These are phyloP conservation scores for Spea multiplicata DNA, from an alignment of 2,113 vertebrate species.

Conservation along the genomic window DNA sequence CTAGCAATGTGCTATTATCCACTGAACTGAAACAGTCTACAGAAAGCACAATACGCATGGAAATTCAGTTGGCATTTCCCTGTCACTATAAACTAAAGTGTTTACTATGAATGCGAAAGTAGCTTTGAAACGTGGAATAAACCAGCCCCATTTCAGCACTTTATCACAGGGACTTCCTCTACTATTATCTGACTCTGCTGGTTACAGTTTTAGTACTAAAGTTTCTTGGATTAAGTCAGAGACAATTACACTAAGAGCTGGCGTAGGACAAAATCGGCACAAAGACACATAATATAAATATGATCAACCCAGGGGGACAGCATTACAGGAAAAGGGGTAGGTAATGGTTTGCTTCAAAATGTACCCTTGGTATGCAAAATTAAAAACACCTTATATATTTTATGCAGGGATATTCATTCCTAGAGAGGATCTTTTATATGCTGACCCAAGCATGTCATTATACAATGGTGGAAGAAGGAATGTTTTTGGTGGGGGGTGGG, in stretches of 20 bases:
- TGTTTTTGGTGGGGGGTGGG: conserved; percentile 24
- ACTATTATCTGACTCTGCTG: too few relatives aligned
- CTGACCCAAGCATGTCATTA: conserved; percentile 13
- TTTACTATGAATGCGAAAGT: too few relatives aligned
- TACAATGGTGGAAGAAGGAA: conserved; percentile 30
- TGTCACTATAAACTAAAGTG: too few relatives aligned
- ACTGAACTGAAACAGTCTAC: too few relatives aligned
- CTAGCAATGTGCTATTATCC: too few relatives aligned
- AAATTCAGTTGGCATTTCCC: too few relatives aligned
- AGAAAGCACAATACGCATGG: too few relatives aligned
- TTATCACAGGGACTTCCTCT: too few relatives aligned
- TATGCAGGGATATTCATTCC: neutral
- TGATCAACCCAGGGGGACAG: neutral
- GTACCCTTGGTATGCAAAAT: neutral
- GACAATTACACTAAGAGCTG: neutral
- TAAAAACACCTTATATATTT: neutral
- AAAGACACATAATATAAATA: conserved; percentile 5
- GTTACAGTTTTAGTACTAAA: too few relatives aligned
- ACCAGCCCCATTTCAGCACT: too few relatives aligned
- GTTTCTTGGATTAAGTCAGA: neutral
- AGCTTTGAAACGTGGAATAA: too few relatives aligned
- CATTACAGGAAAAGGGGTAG: neutral
- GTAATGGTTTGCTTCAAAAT: neutral
- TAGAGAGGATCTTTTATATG: neutral
- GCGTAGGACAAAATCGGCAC: conserved; percentile 12